Evolutionary conservation across 2,113 vertebrate genomes (phyloP).

Genomic region (Chloroceryle aenea): DNA sequence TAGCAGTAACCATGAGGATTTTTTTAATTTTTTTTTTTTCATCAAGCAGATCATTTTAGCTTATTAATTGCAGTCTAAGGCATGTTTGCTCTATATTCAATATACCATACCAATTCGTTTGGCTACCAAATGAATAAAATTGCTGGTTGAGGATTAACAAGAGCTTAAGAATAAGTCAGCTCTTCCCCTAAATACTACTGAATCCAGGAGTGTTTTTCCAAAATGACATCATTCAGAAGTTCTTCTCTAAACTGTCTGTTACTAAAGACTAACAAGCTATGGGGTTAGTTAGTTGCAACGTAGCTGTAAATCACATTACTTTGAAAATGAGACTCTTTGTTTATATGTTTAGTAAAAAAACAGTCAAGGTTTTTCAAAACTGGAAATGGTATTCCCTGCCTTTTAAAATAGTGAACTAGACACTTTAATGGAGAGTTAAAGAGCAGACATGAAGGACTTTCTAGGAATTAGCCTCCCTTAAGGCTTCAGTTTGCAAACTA

Average conservation of each 20-base stretch:
- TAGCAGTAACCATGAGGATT: not conserved
- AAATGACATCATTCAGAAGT: not conserved
- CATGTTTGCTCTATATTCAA: constrained; percentile 1
- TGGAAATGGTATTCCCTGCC: not conserved
- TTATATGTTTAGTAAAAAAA: not conserved
- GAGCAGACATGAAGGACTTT: not conserved
- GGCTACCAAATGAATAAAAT: not conserved
- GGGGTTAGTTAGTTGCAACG: not conserved
- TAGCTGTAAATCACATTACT: not conserved
- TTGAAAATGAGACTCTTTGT: not conserved
- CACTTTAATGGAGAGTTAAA: not conserved
- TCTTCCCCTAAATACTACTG: not conserved
- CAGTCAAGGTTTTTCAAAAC: not conserved
- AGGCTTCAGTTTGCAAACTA: not conserved
- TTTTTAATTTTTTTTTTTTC: not conserved
- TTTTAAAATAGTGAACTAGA: not conserved
- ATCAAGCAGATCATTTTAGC: not conserved
- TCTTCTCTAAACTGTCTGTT: not conserved
- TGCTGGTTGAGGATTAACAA: constrained; percentile 11
- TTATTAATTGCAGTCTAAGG: constrained; percentile 1
- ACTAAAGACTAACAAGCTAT: not conserved
- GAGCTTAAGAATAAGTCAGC: not conserved
- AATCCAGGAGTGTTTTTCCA: not conserved
- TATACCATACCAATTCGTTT: constrained; percentile 11
- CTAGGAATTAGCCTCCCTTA: not conserved